Percentiles rank a stretch among this genome's conserved stretches.
Conservation (phyloP, 2,113 vertebrate species). For the Hippocampus comes region DNA sequence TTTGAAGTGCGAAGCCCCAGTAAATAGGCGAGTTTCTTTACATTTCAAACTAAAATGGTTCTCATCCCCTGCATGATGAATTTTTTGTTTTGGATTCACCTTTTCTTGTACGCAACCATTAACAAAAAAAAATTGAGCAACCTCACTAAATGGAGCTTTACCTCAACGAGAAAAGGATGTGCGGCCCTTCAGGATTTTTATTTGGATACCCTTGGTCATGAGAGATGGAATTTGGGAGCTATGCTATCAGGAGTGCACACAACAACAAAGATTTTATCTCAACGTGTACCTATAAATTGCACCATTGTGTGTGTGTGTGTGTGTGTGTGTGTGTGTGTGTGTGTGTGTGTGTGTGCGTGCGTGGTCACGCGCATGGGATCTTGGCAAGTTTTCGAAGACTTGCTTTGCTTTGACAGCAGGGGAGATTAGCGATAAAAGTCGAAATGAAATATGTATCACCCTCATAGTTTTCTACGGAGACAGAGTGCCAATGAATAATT, state of each 20-base stretch:
- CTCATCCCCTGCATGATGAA: too few relatives aligned
- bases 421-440: conserved; percentile 62
- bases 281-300: background rate
- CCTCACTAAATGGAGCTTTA: background rate
- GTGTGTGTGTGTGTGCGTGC: background rate
- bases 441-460: conserved; percentile 64
- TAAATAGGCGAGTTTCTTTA: too few relatives aligned
- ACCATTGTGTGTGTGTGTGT: background rate
- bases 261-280: background rate
- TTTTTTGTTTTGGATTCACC: too few relatives aligned
- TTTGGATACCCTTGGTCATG: background rate
- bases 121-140: too few relatives aligned
- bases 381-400: conserved; percentile 31
- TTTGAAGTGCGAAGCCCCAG: too few relatives aligned
- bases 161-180: too few relatives aligned
- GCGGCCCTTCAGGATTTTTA: too few relatives aligned
- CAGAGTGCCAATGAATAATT: conserved; percentile 61
- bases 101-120: too few relatives aligned
- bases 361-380: conserved; percentile 4
- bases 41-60: too few relatives aligned
- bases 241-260: background rate
- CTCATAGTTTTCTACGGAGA: conserved; percentile 61
- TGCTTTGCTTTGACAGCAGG: conserved; percentile 37
- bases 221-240: background rate
- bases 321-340: background rate